A percentile compares a stretch with the other conserved stretches of the same genome.
phyloP scores from a whole-genome alignment of 2,888 invertebrate genomes.

The Hyppa rectilinea region DNA sequence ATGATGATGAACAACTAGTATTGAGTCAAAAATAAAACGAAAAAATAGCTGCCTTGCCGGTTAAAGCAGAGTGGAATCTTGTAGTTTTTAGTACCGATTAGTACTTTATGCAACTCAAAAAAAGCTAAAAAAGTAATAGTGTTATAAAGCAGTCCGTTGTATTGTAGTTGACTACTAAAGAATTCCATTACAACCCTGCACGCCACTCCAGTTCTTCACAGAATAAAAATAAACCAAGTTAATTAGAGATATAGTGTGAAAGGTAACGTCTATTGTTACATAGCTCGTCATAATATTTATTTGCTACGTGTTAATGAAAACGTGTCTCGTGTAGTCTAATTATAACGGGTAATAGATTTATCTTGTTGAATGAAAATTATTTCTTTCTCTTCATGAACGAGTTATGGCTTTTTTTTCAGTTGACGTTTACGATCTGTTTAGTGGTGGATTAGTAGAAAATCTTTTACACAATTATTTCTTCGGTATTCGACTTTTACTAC shows the following conservation, averaged over 20 bases:
- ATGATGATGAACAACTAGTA: no score
- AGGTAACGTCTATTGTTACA: conserved; percentile 32
- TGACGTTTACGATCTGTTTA: conserved; percentile 34
- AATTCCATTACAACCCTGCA: conserved; percentile 57
- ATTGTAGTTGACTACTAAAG: conserved; percentile 44
- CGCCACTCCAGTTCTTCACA: conserved; percentile 18
- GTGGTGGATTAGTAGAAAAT: conserved; percentile 19
- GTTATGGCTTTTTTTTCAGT: conserved; percentile 16
- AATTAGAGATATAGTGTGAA: conserved; percentile 49
- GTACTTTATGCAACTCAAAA: conserved; percentile 30
- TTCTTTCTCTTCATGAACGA: conserved; percentile 1
- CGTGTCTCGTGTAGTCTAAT: conserved; percentile 7
- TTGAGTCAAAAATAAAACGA: background rate
- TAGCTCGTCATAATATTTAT: conserved; percentile 40
- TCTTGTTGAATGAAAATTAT: conserved; percentile 17
- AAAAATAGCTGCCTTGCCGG: background rate
- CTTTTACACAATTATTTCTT: conserved; percentile 24
- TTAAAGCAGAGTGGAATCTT: conserved; percentile 9
- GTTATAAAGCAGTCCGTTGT: conserved; percentile 13
- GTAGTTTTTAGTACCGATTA: conserved; percentile 37
- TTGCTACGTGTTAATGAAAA: conserved; percentile 21
- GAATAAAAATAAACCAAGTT: conserved; percentile 44
- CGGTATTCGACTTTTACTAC: no score
- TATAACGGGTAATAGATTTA: conserved; percentile 15
- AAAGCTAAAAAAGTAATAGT: conserved; percentile 24